phyloP scores from a whole-genome alignment of 1,140 invertebrate genomes.

The Phymorhynchus buccinoides region DNA sequence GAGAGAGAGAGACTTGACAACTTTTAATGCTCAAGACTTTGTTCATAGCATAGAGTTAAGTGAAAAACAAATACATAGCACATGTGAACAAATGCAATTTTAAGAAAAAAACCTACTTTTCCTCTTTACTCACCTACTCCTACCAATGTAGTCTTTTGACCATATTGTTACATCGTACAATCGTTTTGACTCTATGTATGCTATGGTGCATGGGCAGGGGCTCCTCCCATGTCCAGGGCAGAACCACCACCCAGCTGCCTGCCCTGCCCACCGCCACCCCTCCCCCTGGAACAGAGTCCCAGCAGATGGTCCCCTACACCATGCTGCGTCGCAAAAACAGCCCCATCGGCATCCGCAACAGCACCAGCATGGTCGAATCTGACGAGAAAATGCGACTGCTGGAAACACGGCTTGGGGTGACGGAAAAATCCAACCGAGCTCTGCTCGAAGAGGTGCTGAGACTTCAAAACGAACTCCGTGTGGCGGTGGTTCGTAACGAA shows the following conservation, averaged over 20 bases:
- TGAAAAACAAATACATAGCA: too few relatives aligned
- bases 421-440: slow-evolving; percentile 72
- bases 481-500: slow-evolving; percentile 63
- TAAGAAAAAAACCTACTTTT: too few relatives aligned
- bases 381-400: slow-evolving; percentile 65
- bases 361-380: slow-evolving; percentile 49
- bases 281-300: slow-evolving; percentile 43
- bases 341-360: slow-evolving; percentile 35
- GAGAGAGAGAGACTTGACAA: too few relatives aligned
- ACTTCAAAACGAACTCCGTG: slow-evolving; percentile 70
- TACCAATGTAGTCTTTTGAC: too few relatives aligned
- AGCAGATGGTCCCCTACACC: slow-evolving; percentile 56
- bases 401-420: slow-evolving; percentile 67
- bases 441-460: slow-evolving; percentile 72
- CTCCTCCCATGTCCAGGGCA: slow-evolving; percentile 60
- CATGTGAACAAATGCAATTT: too few relatives aligned
- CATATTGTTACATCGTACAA: too few relatives aligned
- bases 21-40: too few relatives aligned
- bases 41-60: too few relatives aligned
- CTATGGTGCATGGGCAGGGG: too few relatives aligned
- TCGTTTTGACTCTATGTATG: too few relatives aligned
- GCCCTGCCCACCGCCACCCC: slow-evolving; percentile 57
- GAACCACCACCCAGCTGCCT: slow-evolving; percentile 62
- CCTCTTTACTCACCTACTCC: too few relatives aligned
- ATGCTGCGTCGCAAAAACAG: slow-evolving; percentile 34